Conservation (phyloP, 2,888 invertebrate genomes). For the Melipona bicolor region DNA sequence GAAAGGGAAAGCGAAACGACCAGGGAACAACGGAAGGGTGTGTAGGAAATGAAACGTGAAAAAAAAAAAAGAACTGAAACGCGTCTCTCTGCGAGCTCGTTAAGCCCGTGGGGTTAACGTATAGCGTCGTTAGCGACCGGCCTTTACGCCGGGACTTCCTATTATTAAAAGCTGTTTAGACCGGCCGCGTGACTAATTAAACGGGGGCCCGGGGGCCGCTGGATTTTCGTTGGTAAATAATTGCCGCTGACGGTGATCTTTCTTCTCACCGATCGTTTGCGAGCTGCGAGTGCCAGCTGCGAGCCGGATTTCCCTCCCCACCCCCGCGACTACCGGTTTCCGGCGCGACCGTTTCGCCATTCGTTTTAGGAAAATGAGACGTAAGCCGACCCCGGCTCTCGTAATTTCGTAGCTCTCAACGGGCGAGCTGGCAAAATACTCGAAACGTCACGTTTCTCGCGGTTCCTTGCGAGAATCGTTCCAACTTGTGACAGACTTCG, state of each 20-base stretch:
- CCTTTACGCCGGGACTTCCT: conserved; percentile 71
- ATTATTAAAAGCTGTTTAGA: conserved; percentile 79
- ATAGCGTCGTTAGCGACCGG: conserved; percentile 78
- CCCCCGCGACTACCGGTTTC: not conserved
- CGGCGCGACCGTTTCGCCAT: not conserved
- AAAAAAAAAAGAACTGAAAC: conserved; percentile 68
- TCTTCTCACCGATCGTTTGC: conserved; percentile 55
- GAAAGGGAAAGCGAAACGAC: conserved; percentile 54
- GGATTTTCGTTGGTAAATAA: conserved; percentile 68
- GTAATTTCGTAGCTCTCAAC: not conserved
- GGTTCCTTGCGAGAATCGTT: too few species aligned
- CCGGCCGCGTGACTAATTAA: conserved; percentile 74
- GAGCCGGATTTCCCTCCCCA: too few species aligned
- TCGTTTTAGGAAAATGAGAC: conserved; percentile 2
- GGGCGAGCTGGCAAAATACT: not conserved
- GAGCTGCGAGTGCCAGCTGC: conserved; percentile 19
- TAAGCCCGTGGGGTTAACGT: conserved; percentile 79
- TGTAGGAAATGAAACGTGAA: conserved; percentile 54
- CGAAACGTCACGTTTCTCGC: not conserved
- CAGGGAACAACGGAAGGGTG: conserved; percentile 17
- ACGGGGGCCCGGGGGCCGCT: conserved; percentile 37
- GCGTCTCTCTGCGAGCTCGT: conserved; percentile 77
- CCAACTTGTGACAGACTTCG: too few species aligned
- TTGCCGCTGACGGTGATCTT: conserved; percentile 44
- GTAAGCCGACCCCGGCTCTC: not conserved